Evolutionary conservation across 2,888 invertebrate genomes (phyloP).

Genomic region (Calliphora vomitoria): DNA sequence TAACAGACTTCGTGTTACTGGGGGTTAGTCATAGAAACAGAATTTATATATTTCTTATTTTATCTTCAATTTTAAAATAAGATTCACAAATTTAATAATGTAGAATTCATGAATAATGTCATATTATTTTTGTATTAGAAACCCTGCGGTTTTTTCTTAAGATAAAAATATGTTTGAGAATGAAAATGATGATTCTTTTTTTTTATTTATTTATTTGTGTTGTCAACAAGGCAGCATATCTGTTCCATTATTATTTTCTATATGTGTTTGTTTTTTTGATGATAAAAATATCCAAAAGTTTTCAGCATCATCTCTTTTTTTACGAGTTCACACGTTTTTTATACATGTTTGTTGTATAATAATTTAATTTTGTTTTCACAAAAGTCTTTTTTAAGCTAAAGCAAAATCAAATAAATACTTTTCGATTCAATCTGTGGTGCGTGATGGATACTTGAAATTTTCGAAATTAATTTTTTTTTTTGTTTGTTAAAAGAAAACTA

Average conservation of each 20-base stretch:
- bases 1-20: too few species aligned
- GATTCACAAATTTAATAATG: too few species aligned
- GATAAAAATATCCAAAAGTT: conserved; percentile 38
- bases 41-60: too few species aligned
- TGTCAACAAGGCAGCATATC: conserved; percentile 3
- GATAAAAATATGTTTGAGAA: background rate
- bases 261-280: background rate
- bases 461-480: too few species aligned
- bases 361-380: conserved; percentile 15
- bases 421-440: background rate
- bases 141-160: background rate
- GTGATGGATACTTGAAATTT: background rate
- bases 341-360: conserved; percentile 7
- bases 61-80: too few species aligned
- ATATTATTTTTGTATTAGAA: background rate
- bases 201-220: background rate
- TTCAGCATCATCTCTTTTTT: conserved; percentile 11
- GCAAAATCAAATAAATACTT: background rate
- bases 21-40: too few species aligned
- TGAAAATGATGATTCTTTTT: background rate
- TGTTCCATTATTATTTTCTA: background rate
- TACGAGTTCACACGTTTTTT: conserved; percentile 21
- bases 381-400: background rate
- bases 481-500: too few species aligned
- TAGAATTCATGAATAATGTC: too few species aligned